These are phyloP conservation scores for Drosophila prosaltans DNA, from an alignment of 1,140 invertebrate genomes.

Conservation along the genomic window DNA sequence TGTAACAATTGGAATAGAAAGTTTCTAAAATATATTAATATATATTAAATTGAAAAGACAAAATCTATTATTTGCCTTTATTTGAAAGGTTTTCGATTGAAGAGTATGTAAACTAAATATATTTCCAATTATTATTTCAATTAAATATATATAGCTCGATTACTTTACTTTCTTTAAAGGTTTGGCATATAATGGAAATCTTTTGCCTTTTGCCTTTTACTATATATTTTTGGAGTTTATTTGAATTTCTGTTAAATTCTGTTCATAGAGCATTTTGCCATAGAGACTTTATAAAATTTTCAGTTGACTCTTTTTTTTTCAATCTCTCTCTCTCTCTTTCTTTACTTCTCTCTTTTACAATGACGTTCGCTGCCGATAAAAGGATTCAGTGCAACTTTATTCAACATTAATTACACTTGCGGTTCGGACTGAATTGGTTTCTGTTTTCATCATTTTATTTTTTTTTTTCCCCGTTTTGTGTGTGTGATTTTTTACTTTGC, in stretches of 20 bases:
- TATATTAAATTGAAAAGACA: too few relatives aligned
- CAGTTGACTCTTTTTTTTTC: not conserved
- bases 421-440: slow-evolving; percentile 58
- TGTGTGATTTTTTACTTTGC: slow-evolving; percentile 33
- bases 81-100: too few relatives aligned
- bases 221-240: not conserved
- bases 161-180: too few relatives aligned
- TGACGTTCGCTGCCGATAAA: slow-evolving; percentile 38
- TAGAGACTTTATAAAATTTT: not conserved
- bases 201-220: not conserved
- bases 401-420: slow-evolving; percentile 72
- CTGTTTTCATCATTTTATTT: not conserved
- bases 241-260: not conserved
- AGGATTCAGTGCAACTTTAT: slow-evolving; percentile 60
- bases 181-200: not conserved
- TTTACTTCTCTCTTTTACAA: not conserved
- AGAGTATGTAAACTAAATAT: too few relatives aligned
- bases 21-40: too few relatives aligned
- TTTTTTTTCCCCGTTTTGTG: slow-evolving; percentile 21
- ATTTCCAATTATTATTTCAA: too few relatives aligned
- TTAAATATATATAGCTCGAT: too few relatives aligned
- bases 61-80: too few relatives aligned
- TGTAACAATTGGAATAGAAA: not conserved
- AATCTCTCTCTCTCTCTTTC: too few relatives aligned
- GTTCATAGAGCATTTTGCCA: slow-evolving; percentile 7